A percentile compares a stretch with the other conserved stretches of the same genome.
phyloP scores from a whole-genome alignment of 2,113 vertebrate genomes.

The Halcyon malimbica region DNA sequence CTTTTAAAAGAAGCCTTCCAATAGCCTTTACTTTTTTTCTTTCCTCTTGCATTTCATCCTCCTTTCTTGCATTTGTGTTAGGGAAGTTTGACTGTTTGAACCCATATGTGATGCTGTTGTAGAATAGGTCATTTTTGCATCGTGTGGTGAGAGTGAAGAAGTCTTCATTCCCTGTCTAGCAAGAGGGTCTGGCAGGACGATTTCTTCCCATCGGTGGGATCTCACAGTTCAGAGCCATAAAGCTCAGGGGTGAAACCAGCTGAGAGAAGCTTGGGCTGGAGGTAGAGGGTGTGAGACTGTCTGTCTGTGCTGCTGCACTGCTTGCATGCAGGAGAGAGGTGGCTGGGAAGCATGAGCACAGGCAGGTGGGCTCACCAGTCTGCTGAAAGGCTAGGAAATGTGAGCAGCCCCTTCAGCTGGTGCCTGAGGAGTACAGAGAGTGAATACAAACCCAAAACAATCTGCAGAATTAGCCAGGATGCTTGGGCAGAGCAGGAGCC shows the following conservation, averaged over 20 bases:
- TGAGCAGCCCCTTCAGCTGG: neutral
- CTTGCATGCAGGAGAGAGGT: neutral
- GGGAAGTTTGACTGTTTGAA: neutral
- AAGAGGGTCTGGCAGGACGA: neutral
- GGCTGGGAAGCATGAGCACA: neutral
- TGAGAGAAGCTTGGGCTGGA: neutral
- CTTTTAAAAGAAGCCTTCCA: neutral
- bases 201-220: neutral
- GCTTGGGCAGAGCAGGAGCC: neutral
- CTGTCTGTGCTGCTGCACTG: neutral
- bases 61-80: neutral
- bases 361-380: neutral
- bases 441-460: neutral
- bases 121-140: neutral
- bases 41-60: neutral
- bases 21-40: neutral
- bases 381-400: neutral
- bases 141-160: neutral
- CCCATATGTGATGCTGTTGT: neutral
- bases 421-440: neutral
- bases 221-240: neutral
- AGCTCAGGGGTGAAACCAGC: neutral
- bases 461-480: neutral
- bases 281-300: neutral
- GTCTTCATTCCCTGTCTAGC: neutral